These are phyloP conservation scores for Drosophila quinaria DNA, from an alignment of 2,888 invertebrate genomes.

Conservation along the genomic window DNA sequence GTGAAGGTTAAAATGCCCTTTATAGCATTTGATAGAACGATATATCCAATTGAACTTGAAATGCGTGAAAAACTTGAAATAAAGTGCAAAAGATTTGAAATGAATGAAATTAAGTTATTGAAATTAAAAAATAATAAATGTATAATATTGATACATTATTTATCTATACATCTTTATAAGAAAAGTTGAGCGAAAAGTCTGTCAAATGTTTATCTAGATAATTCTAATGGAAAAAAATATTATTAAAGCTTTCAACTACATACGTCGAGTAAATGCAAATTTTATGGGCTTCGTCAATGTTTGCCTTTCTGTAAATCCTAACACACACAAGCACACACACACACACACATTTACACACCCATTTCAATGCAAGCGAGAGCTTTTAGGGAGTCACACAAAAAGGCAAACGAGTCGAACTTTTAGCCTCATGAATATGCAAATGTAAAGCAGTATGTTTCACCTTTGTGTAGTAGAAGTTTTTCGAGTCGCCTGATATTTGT, in stretches of 20 bases:
- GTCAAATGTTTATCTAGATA: background rate
- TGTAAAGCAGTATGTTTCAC: slow-evolving; percentile 18
- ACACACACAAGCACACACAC: background rate
- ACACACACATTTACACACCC: background rate
- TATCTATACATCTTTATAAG: too few species aligned
- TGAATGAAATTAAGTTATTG: too few species aligned
- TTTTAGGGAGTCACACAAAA: slow-evolving; percentile 8
- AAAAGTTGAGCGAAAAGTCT: too few species aligned
- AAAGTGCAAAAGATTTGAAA: background rate
- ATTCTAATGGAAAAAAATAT: background rate
- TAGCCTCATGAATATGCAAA: slow-evolving; percentile 45
- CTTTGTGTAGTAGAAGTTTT: slow-evolving; percentile 1
- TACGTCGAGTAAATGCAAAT: slow-evolving; percentile 10
- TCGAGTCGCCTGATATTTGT: slow-evolving; percentile 20
- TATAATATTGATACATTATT: too few species aligned
- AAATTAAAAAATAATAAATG: too few species aligned
- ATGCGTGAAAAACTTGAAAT: slow-evolving; percentile 32
- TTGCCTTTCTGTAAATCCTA: slow-evolving; percentile 3
- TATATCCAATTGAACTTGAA: slow-evolving; percentile 35
- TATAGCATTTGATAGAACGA: slow-evolving; percentile 2
- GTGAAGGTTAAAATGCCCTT: slow-evolving; percentile 38
- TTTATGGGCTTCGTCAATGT: background rate
- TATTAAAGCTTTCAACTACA: background rate
- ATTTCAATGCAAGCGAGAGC: slow-evolving; percentile 13
- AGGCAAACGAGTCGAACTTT: slow-evolving; percentile 27